Conservation (phyloP, 2,113 vertebrate species). For the Sitta europaea region DNA sequence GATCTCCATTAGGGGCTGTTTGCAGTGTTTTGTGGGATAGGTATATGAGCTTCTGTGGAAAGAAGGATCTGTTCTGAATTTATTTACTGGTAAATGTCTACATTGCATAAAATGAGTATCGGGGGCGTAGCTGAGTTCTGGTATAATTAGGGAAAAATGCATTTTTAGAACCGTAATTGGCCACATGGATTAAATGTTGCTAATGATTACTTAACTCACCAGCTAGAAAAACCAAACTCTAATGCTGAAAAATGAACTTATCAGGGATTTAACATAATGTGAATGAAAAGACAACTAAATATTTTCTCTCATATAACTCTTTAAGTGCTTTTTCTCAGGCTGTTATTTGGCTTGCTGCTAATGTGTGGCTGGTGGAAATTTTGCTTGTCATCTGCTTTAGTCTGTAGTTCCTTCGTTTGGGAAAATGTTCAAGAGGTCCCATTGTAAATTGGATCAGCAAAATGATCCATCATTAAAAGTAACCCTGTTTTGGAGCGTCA, state of each 20-base stretch:
- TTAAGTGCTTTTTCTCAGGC: not conserved
- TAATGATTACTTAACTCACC: not conserved
- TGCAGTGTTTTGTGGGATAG: not conserved
- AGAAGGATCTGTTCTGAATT: not conserved
- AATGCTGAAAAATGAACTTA: not conserved
- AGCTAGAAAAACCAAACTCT: not conserved
- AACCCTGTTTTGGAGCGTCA: not conserved
- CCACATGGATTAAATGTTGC: not conserved
- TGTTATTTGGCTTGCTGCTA: not conserved
- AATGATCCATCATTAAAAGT: not conserved
- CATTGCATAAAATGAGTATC: not conserved
- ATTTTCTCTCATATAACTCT: not conserved
- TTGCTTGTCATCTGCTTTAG: not conserved
- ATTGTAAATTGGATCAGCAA: not conserved
- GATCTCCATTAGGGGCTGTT: not conserved
- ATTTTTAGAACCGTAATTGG: not conserved
- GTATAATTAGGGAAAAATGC: not conserved
- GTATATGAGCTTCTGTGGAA: not conserved
- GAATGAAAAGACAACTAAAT: not conserved
- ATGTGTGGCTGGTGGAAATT: not conserved
- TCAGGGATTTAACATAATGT: not conserved
- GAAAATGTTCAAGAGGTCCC: not conserved
- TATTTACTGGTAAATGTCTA: not conserved
- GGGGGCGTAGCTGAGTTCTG: not conserved
- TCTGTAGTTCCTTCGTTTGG: not conserved